These are phyloP conservation scores for Andricus curvator DNA, from an alignment of 2,888 invertebrate genomes.

Conservation along the genomic window DNA sequence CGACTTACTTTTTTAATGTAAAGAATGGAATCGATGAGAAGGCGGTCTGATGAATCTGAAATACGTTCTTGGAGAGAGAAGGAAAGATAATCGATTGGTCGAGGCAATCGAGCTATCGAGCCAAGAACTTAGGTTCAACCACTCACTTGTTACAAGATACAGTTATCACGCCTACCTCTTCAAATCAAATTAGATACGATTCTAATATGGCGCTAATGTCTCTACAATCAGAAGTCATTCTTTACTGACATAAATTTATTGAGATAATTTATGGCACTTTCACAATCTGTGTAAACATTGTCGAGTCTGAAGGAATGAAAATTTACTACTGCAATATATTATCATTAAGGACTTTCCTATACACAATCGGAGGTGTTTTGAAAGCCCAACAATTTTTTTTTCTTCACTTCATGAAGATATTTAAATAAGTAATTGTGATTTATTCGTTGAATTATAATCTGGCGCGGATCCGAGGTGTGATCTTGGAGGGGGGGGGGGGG, in stretches of 20 bases:
- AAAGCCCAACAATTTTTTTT: too few relatives aligned
- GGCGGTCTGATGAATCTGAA: slow-evolving; percentile 39
- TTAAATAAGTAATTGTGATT: too few relatives aligned
- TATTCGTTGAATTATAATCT: too few relatives aligned
- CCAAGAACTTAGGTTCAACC: slow-evolving; percentile 10
- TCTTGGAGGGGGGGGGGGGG: too few relatives aligned
- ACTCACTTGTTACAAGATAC: slow-evolving; percentile 42
- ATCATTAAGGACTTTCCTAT: too few relatives aligned
- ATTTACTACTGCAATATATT: not conserved
- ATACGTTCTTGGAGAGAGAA: slow-evolving; percentile 25
- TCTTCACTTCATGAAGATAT: too few relatives aligned
- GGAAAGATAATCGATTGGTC: slow-evolving; percentile 37
- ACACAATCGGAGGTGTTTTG: too few relatives aligned
- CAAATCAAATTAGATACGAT: slow-evolving; percentile 48
- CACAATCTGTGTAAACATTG: not conserved
- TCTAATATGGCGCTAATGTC: slow-evolving; percentile 35
- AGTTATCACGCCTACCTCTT: slow-evolving; percentile 58
- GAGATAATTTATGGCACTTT: not conserved
- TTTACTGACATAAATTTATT: not conserved
- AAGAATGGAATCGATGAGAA: not conserved
- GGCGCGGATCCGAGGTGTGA: too few relatives aligned
- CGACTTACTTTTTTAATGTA: not conserved
- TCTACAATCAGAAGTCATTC: slow-evolving; percentile 2
- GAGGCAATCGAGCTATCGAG: slow-evolving; percentile 21
- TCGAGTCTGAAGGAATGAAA: not conserved